phyloP scores from a whole-genome alignment of 1,140 invertebrate species.

The Dolichoris vasculosae region DNA sequence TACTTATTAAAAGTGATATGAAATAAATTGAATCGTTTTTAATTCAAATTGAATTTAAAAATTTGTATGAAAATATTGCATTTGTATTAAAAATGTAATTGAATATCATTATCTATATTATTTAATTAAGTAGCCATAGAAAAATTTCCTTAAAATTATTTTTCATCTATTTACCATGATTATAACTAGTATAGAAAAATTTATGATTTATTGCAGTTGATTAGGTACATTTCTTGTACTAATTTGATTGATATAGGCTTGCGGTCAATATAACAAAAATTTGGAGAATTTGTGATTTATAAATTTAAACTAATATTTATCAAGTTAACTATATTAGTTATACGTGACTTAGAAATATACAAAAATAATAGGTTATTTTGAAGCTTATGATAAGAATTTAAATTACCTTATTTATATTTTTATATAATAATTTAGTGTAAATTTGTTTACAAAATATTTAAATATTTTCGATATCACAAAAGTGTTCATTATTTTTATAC shows the following conservation, averaged over 20 bases:
- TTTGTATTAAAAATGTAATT: too few relatives aligned
- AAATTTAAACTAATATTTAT: background rate
- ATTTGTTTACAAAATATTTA: background rate
- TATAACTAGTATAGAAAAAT: background rate
- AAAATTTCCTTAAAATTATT: too few relatives aligned
- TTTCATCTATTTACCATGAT: too few relatives aligned
- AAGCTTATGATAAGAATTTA: background rate
- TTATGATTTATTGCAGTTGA: background rate
- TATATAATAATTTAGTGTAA: background rate
- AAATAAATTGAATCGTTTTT: background rate
- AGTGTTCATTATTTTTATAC: too few relatives aligned
- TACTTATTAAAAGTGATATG: background rate
- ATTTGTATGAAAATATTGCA: too few relatives aligned
- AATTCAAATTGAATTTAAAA: too few relatives aligned
- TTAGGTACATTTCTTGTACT: background rate
- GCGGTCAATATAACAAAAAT: background rate
- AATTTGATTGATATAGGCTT: background rate
- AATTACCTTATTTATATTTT: background rate
- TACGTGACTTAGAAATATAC: background rate
- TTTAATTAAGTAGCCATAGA: too few relatives aligned
- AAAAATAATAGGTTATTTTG: background rate
- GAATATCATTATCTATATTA: too few relatives aligned
- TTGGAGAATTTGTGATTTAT: conserved; percentile 29
- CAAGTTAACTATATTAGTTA: background rate
- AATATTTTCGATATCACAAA: background rate